These are phyloP conservation scores for Eupelmus urozonus DNA, from an alignment of 2,888 invertebrate species.

Conservation along the genomic window DNA sequence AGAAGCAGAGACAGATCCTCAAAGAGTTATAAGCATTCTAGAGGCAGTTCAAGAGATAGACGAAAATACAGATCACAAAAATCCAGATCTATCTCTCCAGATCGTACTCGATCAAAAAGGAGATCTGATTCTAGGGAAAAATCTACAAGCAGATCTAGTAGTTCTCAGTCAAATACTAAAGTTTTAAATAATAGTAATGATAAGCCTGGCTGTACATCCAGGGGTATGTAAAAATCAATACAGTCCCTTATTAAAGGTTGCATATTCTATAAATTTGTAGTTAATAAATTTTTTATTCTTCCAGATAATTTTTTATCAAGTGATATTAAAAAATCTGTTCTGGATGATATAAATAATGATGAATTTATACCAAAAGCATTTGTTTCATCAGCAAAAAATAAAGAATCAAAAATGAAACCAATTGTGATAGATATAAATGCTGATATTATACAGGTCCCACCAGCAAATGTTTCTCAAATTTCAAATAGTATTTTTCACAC, in stretches of 20 bases:
- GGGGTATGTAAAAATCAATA: constrained; percentile 65
- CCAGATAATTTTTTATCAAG: constrained; percentile 70
- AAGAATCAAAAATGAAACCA: constrained; percentile 82
- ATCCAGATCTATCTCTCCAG: constrained; percentile 71
- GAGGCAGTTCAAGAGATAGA: constrained; percentile 71
- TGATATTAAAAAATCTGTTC: constrained; percentile 77
- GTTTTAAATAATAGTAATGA: constrained; percentile 63
- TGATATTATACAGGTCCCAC: constrained; percentile 84
- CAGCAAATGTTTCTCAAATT: no score
- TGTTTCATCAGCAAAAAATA: constrained; percentile 79
- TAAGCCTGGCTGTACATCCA: constrained; percentile 63
- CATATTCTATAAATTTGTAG: background rate
- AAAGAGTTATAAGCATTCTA: constrained; percentile 69
- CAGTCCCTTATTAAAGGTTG: background rate
- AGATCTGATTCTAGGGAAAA: constrained; percentile 73
- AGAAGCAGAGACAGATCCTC: constrained; percentile 70
- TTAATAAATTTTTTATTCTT: constrained; percentile 48
- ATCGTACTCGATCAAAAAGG: constrained; percentile 65
- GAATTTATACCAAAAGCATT: constrained; percentile 82
- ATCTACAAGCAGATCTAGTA: constrained; percentile 73
- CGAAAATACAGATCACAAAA: constrained; percentile 68
- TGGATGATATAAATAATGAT: constrained; percentile 86
- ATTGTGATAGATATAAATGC: constrained; percentile 86
- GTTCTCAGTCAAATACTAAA: constrained; percentile 70
- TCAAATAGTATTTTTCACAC: constrained; percentile 74